Evolutionary conservation across 2,797 vertebrate genomes (phyloP), one percentile per base, ranked within the genome.

Genomic region (Tapera naevia): DNA sequence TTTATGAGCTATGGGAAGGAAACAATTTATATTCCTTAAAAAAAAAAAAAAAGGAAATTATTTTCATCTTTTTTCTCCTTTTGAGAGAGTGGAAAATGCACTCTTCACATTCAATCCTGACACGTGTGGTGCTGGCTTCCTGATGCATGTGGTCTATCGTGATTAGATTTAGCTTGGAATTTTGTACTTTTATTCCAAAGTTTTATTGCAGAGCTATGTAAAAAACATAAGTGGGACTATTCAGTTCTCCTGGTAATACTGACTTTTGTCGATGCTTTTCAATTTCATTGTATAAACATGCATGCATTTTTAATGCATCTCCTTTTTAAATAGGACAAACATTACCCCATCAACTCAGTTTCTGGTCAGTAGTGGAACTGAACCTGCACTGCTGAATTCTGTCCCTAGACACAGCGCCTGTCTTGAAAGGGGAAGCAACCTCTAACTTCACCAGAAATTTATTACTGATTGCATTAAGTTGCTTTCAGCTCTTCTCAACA

Each of bases 351-450:
- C 35, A 45, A 10, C 64, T 80, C 28, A 24, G 32, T n/a, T 81
- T 70, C 37, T 39, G 78, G 61, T 73, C 66, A 86, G 51, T 10
- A 21, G 12, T 41, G 33, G 64, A 72, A 37, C 28, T 50, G 73
- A 39, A 88, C 30, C 25, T 39, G 28, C 14, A 3, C 33, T 73
- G 37, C 67, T 71, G 81, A 23, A 10, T 82, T 71, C 67, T 43
- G 37, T 19, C 67, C 0, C 0, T 10, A 27, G 45, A 35, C 50
- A 19, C 54, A 23, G 45, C 43, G 15, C 3, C 39, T 76, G 15
- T 11, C 56, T 57, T 19, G 23, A 54, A 64, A 35, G 3, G 19
- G 13, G 45, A 33, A 71, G 54, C 54, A 71, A 14, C 15, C n/a
- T 32, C 1, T 25, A 71, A 12, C n/a, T 35, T 57, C 51, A 46